Conservation (phyloP, 2,888 invertebrate genomes). For the Melangyna quadrimaculata region DNA sequence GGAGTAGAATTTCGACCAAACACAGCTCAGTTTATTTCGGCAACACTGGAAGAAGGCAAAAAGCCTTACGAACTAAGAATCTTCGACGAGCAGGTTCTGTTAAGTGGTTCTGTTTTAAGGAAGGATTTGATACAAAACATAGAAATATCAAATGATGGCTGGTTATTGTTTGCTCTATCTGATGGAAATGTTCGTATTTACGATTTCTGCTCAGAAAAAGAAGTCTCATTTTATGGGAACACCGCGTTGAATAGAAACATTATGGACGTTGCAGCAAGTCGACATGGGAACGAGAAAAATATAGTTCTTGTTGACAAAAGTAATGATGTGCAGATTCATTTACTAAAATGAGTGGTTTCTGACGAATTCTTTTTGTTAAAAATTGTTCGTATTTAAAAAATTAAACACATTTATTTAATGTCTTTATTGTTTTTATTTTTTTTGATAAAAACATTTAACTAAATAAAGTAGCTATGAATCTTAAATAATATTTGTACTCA, state of each 20-base stretch:
- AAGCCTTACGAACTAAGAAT: conserved; percentile 77
- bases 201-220: conserved; percentile 77
- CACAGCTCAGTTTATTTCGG: conserved; percentile 74
- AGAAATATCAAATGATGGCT: conserved; percentile 78
- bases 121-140: conserved; percentile 77
- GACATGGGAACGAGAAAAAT: conserved; percentile 16
- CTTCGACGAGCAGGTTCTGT: conserved; percentile 78
- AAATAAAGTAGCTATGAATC: no score
- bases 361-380: background rate
- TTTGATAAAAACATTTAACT: no score
- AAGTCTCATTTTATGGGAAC: conserved; percentile 61
- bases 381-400: background rate
- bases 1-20: conserved; percentile 74
- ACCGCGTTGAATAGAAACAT: background rate
- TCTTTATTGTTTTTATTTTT: no score
- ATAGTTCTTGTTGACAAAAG: conserved; percentile 26
- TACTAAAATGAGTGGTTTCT: conserved; percentile 31
- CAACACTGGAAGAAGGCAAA: conserved; percentile 71
- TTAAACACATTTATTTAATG: background rate
- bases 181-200: conserved; percentile 77
- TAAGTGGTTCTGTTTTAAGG: conserved; percentile 77
- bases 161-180: conserved; percentile 77
- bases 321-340: conserved; percentile 58
- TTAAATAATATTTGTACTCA: no score
- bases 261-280: conserved; percentile 11